Base-by-base conservation (phyloP, 2,113 vertebrate genomes). In the Crotalus horridus region DNA sequence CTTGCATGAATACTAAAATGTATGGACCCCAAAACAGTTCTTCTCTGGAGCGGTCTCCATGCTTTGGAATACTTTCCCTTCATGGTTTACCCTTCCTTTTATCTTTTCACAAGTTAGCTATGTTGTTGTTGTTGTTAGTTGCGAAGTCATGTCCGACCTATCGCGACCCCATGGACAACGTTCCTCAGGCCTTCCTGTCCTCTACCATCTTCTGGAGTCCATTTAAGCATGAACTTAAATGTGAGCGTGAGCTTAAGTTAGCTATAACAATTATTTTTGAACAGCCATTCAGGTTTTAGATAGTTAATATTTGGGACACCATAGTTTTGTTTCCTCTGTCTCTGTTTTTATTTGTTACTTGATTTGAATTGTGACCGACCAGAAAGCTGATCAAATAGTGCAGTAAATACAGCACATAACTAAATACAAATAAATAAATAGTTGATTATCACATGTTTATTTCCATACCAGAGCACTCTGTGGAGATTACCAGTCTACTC, bases 401-500 rank as follows among this genome's bases (percentile, higher is more conserved):
- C 33, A 81, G 33, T 81, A 43, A 81, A 81, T 33, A 39, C 1
- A 43, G 7, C 3, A 81, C 43, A 33, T 81, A 39, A 81, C 74
- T 43, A 81, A 81, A 81, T 81, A 43, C 6, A 81, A 81, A 81
- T 39, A 81, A 39, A 81, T 81, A 69, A 69, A 33, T n/a, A 39
- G 61, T 51, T 61, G 29, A 69, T 93, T 89, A 46, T 33, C 29
- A 11, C 87, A 3, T 92, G 0, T 90, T 54, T 58, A 0, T 94
- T 54, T 90, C 61, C 64, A 11, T 94, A 94, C 56, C 94, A 85
- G 98, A 96, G 87, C 96, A 97, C 89, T 95, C 95, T 3, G 15
- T 98, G 24, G 97, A 98, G 94, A 88, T 98, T 88, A 98, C 93
- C 0, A 95, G 94, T 74, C 48, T 98, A 93, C 97, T 98, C 96